Evolutionary conservation across 2,797 vertebrate genomes (phyloP).

Genomic region (Arctocebus calabarensis): DNA sequence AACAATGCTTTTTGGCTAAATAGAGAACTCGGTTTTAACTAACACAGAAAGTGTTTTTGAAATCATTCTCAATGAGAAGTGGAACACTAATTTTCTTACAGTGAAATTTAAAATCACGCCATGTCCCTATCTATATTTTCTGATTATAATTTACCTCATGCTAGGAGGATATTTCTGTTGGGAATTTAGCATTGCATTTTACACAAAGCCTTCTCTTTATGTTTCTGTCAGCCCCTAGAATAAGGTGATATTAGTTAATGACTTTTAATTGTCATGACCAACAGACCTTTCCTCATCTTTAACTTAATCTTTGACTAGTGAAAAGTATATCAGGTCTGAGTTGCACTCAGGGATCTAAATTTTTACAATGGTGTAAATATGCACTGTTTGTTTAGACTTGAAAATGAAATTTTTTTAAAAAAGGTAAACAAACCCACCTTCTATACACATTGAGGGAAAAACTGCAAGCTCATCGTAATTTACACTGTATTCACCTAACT

Average conservation of each 20-base stretch:
- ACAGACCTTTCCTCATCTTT: neutral
- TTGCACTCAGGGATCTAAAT: neutral
- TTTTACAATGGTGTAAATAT: neutral
- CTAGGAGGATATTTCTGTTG: neutral
- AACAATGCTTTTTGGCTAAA: neutral
- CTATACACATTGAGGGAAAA: neutral
- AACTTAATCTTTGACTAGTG: neutral
- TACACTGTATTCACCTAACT: neutral
- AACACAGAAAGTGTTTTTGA: neutral
- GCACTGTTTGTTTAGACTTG: neutral
- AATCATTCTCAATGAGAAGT: conserved; percentile 22
- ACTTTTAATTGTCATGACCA: neutral
- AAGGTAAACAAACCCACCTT: neutral
- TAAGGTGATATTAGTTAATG: neutral
- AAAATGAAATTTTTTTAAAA: neutral
- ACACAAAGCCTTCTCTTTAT: neutral
- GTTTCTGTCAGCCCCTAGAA: neutral
- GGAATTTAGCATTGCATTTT: neutral
- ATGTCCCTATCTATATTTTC: neutral
- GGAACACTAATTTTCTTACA: neutral
- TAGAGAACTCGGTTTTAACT: neutral
- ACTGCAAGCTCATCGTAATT: neutral
- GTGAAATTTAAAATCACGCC: neutral
- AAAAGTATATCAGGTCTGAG: neutral
- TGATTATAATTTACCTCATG: neutral